Evolutionary conservation across 1,140 invertebrate species (phyloP).

Genomic region (Brachionus rotundiformis): DNA sequence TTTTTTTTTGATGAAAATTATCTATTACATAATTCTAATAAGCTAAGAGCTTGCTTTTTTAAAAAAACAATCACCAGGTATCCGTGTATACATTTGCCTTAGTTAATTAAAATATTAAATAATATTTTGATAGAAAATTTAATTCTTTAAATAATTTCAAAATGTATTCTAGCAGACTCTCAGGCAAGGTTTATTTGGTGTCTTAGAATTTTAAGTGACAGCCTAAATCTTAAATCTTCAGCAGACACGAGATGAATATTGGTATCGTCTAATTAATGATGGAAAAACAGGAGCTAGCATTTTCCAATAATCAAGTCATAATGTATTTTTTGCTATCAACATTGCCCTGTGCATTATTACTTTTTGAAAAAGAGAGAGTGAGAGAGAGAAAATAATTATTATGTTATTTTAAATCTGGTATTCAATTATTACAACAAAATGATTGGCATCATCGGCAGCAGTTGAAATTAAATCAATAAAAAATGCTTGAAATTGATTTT

Average conservation of each 20-base stretch:
- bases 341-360: not conserved
- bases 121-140: no score
- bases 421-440: slow-evolving; percentile 40
- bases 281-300: not conserved
- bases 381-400: slow-evolving; percentile 32
- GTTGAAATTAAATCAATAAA: slow-evolving; percentile 34
- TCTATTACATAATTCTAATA: no score
- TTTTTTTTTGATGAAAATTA: no score
- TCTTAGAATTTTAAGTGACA: not conserved
- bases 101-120: no score
- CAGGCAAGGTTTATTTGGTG: not conserved
- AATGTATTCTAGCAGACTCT: no score
- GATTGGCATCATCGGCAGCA: not conserved
- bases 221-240: not conserved
- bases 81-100: no score
- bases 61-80: no score
- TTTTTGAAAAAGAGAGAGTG: not conserved
- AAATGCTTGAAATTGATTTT: slow-evolving; percentile 47
- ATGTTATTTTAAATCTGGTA: slow-evolving; percentile 37
- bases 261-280: not conserved
- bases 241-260: not conserved
- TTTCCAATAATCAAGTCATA: slow-evolving; percentile 18
- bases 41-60: no score
- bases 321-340: not conserved
- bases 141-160: no score